Evolutionary conservation across 2,888 invertebrate genomes (phyloP).

Genomic region (Eupeodes luniger): DNA sequence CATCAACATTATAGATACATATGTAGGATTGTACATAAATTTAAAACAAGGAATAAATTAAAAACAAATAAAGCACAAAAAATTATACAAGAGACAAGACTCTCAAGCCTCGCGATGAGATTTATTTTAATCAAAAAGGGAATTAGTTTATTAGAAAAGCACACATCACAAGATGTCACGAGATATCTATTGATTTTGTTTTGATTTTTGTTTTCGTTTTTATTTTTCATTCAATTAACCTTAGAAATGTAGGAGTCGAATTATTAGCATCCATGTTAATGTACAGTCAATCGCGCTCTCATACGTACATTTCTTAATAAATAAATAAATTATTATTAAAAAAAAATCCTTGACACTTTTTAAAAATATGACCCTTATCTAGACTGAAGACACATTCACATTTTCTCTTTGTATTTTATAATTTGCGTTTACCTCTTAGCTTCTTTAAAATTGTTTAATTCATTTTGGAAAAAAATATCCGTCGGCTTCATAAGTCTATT

Average conservation of each 20-base stretch:
- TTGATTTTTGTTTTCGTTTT: slow-evolving; percentile 12
- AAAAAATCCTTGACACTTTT: too few species aligned
- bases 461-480: too few species aligned
- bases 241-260: slow-evolving; percentile 83
- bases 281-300: not conserved
- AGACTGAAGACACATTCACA: too few species aligned
- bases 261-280: not conserved
- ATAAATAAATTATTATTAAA: too few species aligned
- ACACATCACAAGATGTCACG: slow-evolving; percentile 22
- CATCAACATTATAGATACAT: not conserved
- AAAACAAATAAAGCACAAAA: not conserved
- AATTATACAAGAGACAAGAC: not conserved
- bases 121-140: slow-evolving; percentile 16
- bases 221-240: slow-evolving; percentile 84
- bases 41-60: not conserved
- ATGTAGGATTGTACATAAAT: not conserved
- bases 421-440: too few species aligned
- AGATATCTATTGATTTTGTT: slow-evolving; percentile 39
- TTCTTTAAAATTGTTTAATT: too few species aligned
- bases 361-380: too few species aligned
- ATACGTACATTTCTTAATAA: not conserved
- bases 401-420: too few species aligned
- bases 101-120: not conserved
- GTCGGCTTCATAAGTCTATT: too few species aligned
- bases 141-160: slow-evolving; percentile 3